Evolutionary conservation across 2,888 invertebrate species (phyloP).

Genomic region (Lumbricus terrestris): DNA sequence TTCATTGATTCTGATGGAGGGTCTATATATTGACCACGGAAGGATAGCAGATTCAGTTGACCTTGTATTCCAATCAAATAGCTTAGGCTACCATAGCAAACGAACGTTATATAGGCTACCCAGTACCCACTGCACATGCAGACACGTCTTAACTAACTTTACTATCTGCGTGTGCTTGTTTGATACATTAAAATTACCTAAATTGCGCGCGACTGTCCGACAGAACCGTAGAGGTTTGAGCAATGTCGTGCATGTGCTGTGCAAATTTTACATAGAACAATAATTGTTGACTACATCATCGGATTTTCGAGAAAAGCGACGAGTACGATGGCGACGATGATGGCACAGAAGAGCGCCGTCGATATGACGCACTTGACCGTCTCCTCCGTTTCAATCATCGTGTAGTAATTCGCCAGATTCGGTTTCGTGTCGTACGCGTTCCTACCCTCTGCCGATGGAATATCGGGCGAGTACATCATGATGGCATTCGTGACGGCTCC

Average conservation of each 20-base stretch:
- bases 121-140: background rate
- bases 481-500: background rate
- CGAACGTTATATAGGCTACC: too few species aligned
- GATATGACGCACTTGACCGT: constrained; percentile 27
- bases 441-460: background rate
- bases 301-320: constrained; percentile 27
- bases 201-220: background rate
- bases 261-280: constrained; percentile 36
- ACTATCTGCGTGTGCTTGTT: background rate
- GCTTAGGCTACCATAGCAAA: too few species aligned
- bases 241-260: background rate
- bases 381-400: constrained; percentile 24
- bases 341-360: constrained; percentile 21
- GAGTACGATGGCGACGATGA: constrained; percentile 20
- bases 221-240: background rate
- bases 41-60: too few species aligned
- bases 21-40: too few species aligned
- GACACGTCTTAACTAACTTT: background rate
- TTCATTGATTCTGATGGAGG: too few species aligned
- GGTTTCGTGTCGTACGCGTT: constrained; percentile 7
- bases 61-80: too few species aligned
- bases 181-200: background rate
- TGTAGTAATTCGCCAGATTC: constrained; percentile 13
- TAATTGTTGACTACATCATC: background rate
- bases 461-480: constrained; percentile 21